Percentiles rank a stretch among this genome's conserved stretches.
These are phyloP conservation scores for Nomada fucata DNA, from an alignment of 2,888 invertebrate species.

Conservation along the genomic window DNA sequence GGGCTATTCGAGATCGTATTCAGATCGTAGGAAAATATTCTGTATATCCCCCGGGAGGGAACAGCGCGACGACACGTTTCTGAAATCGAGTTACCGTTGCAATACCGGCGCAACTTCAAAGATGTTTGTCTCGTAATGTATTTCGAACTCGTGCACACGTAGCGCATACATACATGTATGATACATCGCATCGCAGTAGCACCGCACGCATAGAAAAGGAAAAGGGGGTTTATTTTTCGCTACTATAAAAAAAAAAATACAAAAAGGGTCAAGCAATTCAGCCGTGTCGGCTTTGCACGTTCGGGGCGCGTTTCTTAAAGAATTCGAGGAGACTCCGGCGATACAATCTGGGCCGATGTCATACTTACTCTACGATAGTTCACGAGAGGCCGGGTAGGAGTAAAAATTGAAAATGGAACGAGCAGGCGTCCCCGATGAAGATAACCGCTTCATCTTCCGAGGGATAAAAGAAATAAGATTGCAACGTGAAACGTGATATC, in stretches of 20 bases:
- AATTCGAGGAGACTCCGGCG: neutral
- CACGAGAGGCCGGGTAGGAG: too few relatives aligned
- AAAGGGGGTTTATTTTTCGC: neutral
- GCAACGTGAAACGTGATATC: neutral
- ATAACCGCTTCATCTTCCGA: slow-evolving; percentile 19
- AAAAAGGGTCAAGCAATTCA: slow-evolving; percentile 16
- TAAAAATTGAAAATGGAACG: slow-evolving; percentile 11
- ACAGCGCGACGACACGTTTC: slow-evolving; percentile 55
- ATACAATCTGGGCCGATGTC: slow-evolving; percentile 5
- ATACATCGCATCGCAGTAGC: too few relatives aligned
- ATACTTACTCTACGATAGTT: too few relatives aligned
- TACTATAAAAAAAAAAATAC: neutral
- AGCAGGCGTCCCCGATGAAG: neutral
- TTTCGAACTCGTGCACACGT: slow-evolving; percentile 15
- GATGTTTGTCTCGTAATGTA: slow-evolving; percentile 59
- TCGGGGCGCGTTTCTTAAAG: neutral
- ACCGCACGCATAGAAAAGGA: too few relatives aligned
- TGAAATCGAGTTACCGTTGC: slow-evolving; percentile 61
- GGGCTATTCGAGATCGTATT: slow-evolving; percentile 57
- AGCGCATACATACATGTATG: too few relatives aligned
- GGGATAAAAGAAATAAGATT: neutral
- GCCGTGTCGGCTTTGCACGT: neutral
- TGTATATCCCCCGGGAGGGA: slow-evolving; percentile 49
- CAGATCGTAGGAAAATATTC: slow-evolving; percentile 64
- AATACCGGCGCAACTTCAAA: slow-evolving; percentile 50